These are phyloP conservation scores for Pissodes strobi DNA, from an alignment of 1,140 invertebrate genomes.

Conservation along the genomic window DNA sequence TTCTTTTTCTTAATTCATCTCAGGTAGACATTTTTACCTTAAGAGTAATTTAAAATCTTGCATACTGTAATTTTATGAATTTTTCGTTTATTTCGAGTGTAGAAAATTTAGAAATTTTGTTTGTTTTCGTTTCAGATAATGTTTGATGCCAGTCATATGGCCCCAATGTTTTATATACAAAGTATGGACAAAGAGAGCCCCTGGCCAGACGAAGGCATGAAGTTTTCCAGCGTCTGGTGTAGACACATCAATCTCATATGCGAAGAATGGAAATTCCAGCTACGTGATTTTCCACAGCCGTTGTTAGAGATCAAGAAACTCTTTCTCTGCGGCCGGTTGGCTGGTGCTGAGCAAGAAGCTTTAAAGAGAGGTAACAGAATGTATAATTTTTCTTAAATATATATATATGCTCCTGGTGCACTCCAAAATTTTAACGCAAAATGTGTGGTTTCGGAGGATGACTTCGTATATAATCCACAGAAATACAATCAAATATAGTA, in stretches of 20 bases:
- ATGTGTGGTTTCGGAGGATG: no score
- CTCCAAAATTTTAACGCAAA: no score
- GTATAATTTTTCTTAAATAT: no score
- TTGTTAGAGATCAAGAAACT: slow-evolving; percentile 82
- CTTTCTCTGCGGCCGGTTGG: slow-evolving; percentile 85
- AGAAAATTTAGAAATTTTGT: no score
- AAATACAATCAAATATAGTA: no score
- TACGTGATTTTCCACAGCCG: slow-evolving; percentile 96
- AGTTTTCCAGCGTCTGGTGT: slow-evolving; percentile 94
- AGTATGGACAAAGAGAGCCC: slow-evolving; percentile 85
- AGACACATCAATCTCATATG: slow-evolving; percentile 80
- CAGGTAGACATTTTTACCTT: no score
- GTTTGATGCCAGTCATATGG: background rate
- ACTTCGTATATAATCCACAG: no score
- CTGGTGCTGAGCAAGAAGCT: slow-evolving; percentile 87
- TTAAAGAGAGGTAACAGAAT: slow-evolving; percentile 76
- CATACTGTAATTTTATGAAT: no score
- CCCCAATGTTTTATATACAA: slow-evolving; percentile 59
- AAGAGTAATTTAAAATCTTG: no score
- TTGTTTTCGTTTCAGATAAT: slow-evolving; percentile 21
- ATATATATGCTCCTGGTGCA: no score
- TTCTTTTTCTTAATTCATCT: no score
- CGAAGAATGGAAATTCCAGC: slow-evolving; percentile 81
- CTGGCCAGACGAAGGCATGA: slow-evolving; percentile 87
- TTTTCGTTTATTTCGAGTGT: no score